Evolutionary conservation across 2,797 vertebrate species (phyloP).

Genomic region (Sebastiscus tertius): DNA sequence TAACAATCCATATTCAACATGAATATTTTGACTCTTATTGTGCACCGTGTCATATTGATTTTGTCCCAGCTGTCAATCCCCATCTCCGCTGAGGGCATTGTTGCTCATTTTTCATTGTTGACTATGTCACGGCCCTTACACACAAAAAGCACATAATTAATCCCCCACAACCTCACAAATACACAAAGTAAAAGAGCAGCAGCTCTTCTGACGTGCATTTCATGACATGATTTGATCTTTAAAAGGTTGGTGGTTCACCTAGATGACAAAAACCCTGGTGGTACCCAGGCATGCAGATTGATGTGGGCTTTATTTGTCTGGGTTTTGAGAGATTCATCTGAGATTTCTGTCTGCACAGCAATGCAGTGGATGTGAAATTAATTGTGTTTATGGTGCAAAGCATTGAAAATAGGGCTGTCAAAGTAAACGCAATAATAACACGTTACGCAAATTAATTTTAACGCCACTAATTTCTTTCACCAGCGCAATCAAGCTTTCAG

Average conservation of each 20-base stretch:
- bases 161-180: constrained; percentile 18
- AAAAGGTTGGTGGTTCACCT: background rate
- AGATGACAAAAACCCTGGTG: background rate
- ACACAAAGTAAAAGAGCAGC: background rate
- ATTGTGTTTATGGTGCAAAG: no score
- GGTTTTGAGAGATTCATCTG: no score
- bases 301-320: background rate
- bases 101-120: constrained; percentile 53
- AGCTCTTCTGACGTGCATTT: constrained; percentile 7
- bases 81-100: constrained; percentile 22
- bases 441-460: no score
- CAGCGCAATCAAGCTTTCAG: no score
- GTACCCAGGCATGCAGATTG: background rate
- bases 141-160: constrained; percentile 26
- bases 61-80: constrained; percentile 30
- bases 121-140: constrained; percentile 31
- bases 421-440: no score
- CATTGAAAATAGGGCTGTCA: no score
- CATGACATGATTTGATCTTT: constrained; percentile 8
- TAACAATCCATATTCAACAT: background rate
- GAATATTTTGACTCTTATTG: constrained; percentile 33
- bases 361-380: no score
- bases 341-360: no score
- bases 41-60: constrained; percentile 33
- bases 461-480: no score